phyloP scores from a whole-genome alignment of 1,140 invertebrate genomes.

The Eriocheir sinensis region DNA sequence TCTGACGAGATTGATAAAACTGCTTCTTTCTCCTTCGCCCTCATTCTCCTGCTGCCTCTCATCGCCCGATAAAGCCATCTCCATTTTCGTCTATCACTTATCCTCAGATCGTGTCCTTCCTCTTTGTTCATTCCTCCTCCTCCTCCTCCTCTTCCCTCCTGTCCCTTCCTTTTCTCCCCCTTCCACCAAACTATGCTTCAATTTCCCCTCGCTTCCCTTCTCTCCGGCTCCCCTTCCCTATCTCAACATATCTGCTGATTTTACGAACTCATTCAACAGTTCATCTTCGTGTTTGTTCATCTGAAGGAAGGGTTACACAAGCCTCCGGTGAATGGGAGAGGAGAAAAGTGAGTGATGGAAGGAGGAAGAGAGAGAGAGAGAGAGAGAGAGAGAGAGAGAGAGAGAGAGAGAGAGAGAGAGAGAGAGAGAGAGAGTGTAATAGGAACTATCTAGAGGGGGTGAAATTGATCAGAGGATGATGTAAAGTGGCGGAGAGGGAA shows the following conservation, averaged over 20 bases:
- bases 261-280: background rate
- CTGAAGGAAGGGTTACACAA: constrained; percentile 22
- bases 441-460: too few relatives aligned
- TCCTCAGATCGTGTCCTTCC: too few relatives aligned
- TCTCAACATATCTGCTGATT: background rate
- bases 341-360: background rate
- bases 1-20: background rate
- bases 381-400: background rate
- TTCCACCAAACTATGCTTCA: too few relatives aligned
- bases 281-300: background rate
- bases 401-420: background rate
- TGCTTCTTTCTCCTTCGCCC: background rate
- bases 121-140: too few relatives aligned
- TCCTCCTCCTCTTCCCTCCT: background rate
- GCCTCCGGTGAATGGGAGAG: background rate
- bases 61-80: too few relatives aligned
- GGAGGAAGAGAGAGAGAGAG: background rate
- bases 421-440: background rate
- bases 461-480: too few relatives aligned
- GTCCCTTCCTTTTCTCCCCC: background rate
- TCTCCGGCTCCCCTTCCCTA: background rate
- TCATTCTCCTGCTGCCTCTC: too few relatives aligned
- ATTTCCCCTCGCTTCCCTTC: background rate
- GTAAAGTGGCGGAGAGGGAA: background rate
- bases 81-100: too few relatives aligned